A percentile compares a stretch with the other conserved stretches of the same genome.
These are phyloP conservation scores for Manis pentadactyla DNA, from an alignment of 2,797 vertebrate genomes.

Conservation along the genomic window DNA sequence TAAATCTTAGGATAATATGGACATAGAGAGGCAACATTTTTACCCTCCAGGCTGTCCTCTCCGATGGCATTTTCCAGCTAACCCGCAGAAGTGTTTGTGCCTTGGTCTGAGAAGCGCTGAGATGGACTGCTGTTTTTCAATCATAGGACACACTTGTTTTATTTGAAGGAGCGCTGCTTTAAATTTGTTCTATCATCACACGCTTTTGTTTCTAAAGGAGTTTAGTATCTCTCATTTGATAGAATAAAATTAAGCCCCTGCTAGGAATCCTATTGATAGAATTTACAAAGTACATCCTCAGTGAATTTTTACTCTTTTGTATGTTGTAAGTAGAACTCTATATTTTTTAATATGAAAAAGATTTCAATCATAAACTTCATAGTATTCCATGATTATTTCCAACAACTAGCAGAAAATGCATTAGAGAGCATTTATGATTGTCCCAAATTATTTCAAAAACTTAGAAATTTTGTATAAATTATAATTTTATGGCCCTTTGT, in stretches of 20 bases:
- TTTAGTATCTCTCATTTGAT: neutral
- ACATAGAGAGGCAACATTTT: neutral
- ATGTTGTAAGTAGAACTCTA: neutral
- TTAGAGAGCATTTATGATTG: neutral
- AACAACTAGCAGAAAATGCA: neutral
- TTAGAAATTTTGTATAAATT: neutral
- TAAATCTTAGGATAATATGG: neutral
- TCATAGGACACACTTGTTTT: neutral
- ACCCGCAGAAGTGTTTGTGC: fast-evolving
- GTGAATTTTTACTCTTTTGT: neutral
- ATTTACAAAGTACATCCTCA: neutral
- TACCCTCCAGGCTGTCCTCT: neutral
- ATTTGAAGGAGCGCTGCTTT: neutral
- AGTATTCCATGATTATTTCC: neutral
- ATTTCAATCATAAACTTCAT: neutral
- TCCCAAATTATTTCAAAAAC: neutral
- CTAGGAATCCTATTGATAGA: neutral
- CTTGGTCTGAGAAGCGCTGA: neutral
- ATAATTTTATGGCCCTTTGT: neutral
- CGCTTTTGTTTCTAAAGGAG: neutral
- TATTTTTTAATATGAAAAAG: neutral
- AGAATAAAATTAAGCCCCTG: neutral
- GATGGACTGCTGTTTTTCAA: neutral
- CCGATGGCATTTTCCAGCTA: neutral
- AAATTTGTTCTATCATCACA: neutral